Evolutionary conservation across 2,797 vertebrate genomes (phyloP).

Genomic region (Botia almorhae): DNA sequence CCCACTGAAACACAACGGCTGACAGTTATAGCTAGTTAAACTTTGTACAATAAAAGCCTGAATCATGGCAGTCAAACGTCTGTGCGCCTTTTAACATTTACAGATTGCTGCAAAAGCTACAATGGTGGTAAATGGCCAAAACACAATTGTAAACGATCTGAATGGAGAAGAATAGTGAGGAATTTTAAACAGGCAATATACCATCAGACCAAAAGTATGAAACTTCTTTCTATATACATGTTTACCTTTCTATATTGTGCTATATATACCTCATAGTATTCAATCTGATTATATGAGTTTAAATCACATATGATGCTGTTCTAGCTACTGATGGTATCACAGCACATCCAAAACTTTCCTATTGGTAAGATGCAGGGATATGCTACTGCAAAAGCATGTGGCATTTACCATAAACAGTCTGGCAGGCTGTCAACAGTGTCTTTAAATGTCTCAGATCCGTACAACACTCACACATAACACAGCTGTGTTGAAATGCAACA

Average conservation of each 20-base stretch:
- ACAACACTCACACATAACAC: background rate
- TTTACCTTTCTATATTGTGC: background rate
- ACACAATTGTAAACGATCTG: slow-evolving; percentile 28
- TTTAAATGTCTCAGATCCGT: background rate
- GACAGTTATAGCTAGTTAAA: slow-evolving; percentile 51
- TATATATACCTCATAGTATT: background rate
- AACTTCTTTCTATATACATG: slow-evolving; percentile 31
- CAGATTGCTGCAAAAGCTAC: slow-evolving; percentile 5
- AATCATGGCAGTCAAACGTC: slow-evolving; percentile 40
- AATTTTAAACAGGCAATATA: slow-evolving; percentile 43
- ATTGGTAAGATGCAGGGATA: background rate
- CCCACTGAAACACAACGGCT: slow-evolving; percentile 23
- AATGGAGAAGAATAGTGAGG: slow-evolving; percentile 8
- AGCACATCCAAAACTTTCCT: background rate
- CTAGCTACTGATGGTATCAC: background rate
- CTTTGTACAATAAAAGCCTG: slow-evolving; percentile 33
- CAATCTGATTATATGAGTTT: background rate
- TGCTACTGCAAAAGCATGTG: background rate
- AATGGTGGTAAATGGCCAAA: slow-evolving; percentile 26
- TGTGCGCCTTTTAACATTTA: slow-evolving; percentile 54
- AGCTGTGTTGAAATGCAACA: slow-evolving; percentile 18
- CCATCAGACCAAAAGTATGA: slow-evolving; percentile 35
- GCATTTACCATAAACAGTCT: slow-evolving; percentile 11
- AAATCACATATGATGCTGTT: background rate
- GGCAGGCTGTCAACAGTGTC: slow-evolving; percentile 8